Conservation (phyloP, 2,797 vertebrate genomes). For the Discoglossus pictus region DNA sequence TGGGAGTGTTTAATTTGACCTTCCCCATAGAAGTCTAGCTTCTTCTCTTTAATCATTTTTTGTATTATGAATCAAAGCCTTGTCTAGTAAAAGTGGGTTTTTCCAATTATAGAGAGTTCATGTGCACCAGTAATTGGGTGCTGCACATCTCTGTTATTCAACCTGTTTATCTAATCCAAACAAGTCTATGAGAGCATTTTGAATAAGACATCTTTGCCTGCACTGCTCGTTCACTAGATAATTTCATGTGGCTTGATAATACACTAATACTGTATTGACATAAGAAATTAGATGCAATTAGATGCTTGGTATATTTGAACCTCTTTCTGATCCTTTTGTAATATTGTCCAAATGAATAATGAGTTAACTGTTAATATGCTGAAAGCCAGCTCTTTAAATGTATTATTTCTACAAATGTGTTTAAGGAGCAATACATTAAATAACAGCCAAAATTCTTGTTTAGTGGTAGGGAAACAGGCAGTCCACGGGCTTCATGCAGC, state of each 20-base stretch:
- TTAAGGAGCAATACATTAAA: too few species aligned
- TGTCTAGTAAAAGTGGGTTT: conserved; percentile 26
- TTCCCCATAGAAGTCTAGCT: conserved; percentile 37
- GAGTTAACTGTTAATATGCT: too few species aligned
- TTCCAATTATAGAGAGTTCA: conserved; percentile 21
- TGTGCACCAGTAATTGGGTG: conserved; percentile 22
- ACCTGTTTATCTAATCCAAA: neutral
- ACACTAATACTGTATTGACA: neutral
- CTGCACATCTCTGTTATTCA: conserved; percentile 7
- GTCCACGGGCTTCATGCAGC: too few species aligned
- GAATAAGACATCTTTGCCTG: neutral
- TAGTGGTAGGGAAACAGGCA: too few species aligned
- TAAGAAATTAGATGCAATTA: too few species aligned
- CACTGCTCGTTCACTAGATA: neutral
- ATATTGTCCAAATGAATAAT: too few species aligned
- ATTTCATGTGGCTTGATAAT: neutral
- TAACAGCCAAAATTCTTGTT: too few species aligned
- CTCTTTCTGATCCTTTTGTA: too few species aligned
- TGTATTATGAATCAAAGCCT: conserved; percentile 35
- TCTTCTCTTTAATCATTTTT: conserved; percentile 32
- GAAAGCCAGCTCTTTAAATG: too few species aligned
- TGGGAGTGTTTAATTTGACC: conserved; percentile 39
- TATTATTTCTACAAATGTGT: too few species aligned
- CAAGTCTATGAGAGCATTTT: neutral
- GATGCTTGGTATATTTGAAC: too few species aligned